Percentiles rank a stretch among this genome's conserved stretches.
Evolutionary conservation across 2,797 vertebrate genomes (phyloP).

Genomic region (Rhodeus uyekii): DNA sequence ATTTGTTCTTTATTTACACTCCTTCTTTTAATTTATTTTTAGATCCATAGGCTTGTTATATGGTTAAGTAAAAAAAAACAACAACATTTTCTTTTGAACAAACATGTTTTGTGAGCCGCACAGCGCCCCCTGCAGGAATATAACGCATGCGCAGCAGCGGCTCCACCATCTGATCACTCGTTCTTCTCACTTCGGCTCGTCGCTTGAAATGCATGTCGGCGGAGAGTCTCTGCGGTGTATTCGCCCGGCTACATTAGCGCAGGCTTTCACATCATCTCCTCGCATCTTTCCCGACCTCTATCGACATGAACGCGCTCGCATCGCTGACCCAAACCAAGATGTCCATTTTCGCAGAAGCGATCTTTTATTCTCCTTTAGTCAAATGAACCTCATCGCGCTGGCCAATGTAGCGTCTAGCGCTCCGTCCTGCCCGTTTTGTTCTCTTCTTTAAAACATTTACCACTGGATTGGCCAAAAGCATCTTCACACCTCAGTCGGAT

Average conservation of each 20-base stretch:
- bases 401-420: constrained; percentile 46
- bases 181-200: constrained; percentile 16
- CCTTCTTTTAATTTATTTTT: too few species aligned
- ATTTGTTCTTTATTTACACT: too few species aligned
- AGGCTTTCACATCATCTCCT: constrained; percentile 51
- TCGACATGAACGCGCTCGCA: constrained; percentile 16
- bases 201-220: constrained; percentile 54
- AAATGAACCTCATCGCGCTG: constrained; percentile 14
- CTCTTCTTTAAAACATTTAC: constrained; percentile 53
- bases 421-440: constrained; percentile 36
- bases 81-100: too few species aligned
- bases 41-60: too few species aligned
- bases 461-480: constrained; percentile 58
- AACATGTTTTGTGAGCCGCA: not conserved
- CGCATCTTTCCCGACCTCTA: not conserved
- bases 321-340: not conserved
- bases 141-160: accelerated
- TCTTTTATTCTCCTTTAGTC: constrained; percentile 24
- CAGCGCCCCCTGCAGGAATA: constrained; percentile 5
- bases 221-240: constrained; percentile 69
- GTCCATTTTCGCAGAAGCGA: constrained; percentile 2
- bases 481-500: constrained; percentile 52
- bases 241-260: constrained; percentile 61
- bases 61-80: too few species aligned
- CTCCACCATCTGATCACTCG: not conserved